phyloP scores from a whole-genome alignment of 1,140 invertebrate species.

The Pseudomyrmex cubaensis region DNA sequence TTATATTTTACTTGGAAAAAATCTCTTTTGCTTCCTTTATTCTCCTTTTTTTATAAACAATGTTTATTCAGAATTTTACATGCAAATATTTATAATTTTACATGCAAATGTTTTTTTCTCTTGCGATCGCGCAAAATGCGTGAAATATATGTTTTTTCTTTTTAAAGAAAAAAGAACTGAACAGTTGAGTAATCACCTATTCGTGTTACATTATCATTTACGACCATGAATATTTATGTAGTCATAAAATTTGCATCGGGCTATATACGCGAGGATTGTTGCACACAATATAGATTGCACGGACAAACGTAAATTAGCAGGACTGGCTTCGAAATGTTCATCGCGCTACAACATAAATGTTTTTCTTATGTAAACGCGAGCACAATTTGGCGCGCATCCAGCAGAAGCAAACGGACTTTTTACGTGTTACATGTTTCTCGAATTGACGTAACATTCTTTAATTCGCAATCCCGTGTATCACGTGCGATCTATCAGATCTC shows the following conservation, averaged over 20 bases:
- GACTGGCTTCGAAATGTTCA: constrained; percentile 4
- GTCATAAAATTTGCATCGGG: constrained; percentile 12
- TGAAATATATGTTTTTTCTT: no score
- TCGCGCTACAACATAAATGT: not conserved
- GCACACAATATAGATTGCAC: not conserved
- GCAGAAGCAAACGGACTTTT: constrained; percentile 6
- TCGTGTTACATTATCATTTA: not conserved
- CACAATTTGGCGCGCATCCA: constrained; percentile 46
- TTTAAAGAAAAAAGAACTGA: no score
- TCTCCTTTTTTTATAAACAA: no score
- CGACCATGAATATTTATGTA: constrained; percentile 10
- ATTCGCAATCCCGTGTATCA: not conserved
- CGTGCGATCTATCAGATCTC: no score
- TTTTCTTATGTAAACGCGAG: constrained; percentile 60
- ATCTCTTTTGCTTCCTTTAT: no score
- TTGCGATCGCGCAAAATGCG: no score
- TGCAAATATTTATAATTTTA: no score
- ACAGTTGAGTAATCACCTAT: not conserved
- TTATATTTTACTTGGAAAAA: no score
- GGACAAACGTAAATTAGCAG: not conserved
- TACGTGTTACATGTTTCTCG: constrained; percentile 26
- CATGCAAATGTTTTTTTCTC: no score
- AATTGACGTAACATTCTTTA: constrained; percentile 59
- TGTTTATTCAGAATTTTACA: no score
- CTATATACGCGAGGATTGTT: not conserved